Base-by-base conservation (phyloP, 2,797 vertebrate species). In the Mallotus villosus region DNA sequence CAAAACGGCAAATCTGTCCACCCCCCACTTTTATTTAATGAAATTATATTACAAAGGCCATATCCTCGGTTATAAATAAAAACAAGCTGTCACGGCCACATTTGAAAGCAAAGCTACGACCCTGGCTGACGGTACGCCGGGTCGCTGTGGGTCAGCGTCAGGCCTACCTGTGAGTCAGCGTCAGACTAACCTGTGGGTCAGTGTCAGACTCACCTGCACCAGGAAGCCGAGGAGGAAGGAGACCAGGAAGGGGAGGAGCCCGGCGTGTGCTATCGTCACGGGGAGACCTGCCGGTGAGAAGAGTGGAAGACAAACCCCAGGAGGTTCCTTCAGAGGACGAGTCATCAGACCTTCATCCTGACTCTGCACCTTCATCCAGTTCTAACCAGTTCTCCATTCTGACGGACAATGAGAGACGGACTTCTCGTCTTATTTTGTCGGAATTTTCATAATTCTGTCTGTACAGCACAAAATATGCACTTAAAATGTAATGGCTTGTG, bases 201-300 rank as follows among this genome's bases (percentile, higher is more conserved):
- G 25, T 29, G 21, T 1, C 4, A 57, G 37, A 71, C 84, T 87
- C 68, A 92, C 91, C 84, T 91, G 92, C 49, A 92, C 82, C 53
- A 91, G 85, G 79, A 92, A 92, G 27, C 88, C 90, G 75, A 83
- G 66, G n/a, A 93, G 77, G 64, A 93, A 92, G 6, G 91, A 92
- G 66, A 91, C 63, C 12, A 92, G 86, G 77, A 93, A 92, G 65
- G 91, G 91, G 73, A 90, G 61, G 73, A 92, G 78, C 72, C 90
- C 91, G 59, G 92, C 87, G 19, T 84, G 89, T 11, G 88, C 86
- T 57, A 92, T 88, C 0, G 86, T 91, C 53, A 91, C 92, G 5
- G 89, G 91, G 65, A 93, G 88, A 81, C 91, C 89, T 92, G 68
- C 3, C 81, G 69, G 17, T 57, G 73, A 72, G 53, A 51, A 70